phyloP scores from a whole-genome alignment of 2,888 invertebrate genomes.

The Sclerodermus sp. region DNA sequence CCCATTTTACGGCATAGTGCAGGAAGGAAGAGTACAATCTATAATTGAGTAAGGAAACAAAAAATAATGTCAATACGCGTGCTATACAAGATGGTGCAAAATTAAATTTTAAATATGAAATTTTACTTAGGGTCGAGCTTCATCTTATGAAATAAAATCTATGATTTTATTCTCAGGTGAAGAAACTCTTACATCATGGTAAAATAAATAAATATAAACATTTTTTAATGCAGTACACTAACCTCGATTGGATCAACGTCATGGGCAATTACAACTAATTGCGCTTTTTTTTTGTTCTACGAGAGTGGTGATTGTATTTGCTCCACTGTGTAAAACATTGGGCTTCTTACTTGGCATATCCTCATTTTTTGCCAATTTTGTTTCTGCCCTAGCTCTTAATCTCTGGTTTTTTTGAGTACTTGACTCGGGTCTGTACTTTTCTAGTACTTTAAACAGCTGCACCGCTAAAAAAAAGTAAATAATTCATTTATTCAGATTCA shows the following conservation, averaged over 20 bases:
- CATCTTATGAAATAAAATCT: slow-evolving; percentile 61
- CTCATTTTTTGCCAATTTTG: slow-evolving; percentile 85
- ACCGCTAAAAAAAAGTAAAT: slow-evolving; percentile 66
- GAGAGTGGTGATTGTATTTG: slow-evolving; percentile 89
- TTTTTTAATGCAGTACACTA: no score
- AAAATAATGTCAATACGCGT: no score
- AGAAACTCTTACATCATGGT: slow-evolving; percentile 82
- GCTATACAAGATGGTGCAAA: no score
- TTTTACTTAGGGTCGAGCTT: slow-evolving; percentile 67
- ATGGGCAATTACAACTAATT: slow-evolving; percentile 96
- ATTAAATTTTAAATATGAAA: slow-evolving; percentile 6
- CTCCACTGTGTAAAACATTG: slow-evolving; percentile 82
- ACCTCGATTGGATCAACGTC: slow-evolving; percentile 99
- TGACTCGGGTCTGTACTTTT: slow-evolving; percentile 97
- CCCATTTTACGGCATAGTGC: slow-evolving; percentile 99
- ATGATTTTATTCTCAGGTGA: slow-evolving; percentile 72
- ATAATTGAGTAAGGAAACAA: no score
- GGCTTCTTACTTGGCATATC: slow-evolving; percentile 91
- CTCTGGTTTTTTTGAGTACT: slow-evolving; percentile 88
- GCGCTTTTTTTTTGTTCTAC: slow-evolving; percentile 99
- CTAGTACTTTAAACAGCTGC: slow-evolving; percentile 92
- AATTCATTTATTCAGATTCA: background rate
- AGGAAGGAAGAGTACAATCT: slow-evolving; percentile 96
- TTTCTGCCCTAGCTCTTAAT: slow-evolving; percentile 87
- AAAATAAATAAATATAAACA: slow-evolving; percentile 5